A percentile compares a stretch with the other conserved stretches of the same genome.
phyloP scores from a whole-genome alignment of 2,113 vertebrate species.

The Poicephalus meyeri region DNA sequence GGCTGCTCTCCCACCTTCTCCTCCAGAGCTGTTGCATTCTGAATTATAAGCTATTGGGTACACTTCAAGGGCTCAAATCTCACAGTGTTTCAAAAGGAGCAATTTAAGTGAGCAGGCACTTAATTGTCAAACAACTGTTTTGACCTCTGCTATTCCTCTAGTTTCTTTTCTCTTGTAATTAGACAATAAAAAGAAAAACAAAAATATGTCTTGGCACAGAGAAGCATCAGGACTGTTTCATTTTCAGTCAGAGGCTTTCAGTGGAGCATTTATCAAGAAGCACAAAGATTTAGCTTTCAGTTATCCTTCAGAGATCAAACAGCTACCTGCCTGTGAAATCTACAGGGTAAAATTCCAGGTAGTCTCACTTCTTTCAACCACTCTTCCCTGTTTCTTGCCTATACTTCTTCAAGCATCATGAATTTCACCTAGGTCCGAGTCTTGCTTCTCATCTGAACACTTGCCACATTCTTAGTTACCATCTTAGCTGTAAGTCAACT shows the following conservation, averaged over 20 bases:
- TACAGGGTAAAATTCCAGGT: not conserved
- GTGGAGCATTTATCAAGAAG: not conserved
- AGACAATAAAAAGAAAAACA: not conserved
- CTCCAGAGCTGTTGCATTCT: not conserved
- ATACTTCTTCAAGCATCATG: not conserved
- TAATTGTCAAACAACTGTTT: not conserved
- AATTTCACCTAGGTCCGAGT: not conserved
- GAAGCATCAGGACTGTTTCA: not conserved
- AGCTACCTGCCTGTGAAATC: not conserved
- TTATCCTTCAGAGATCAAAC: not conserved
- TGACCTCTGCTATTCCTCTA: not conserved
- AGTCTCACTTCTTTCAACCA: not conserved
- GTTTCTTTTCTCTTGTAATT: not conserved
- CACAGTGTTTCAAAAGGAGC: not conserved
- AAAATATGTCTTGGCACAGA: not conserved
- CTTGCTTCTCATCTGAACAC: slow-evolving; percentile 25
- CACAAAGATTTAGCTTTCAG: not conserved
- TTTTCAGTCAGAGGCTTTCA: not conserved
- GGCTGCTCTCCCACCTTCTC: not conserved
- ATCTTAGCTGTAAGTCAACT: slow-evolving; percentile 13
- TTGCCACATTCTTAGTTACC: slow-evolving; percentile 43
- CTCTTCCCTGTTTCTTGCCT: not conserved
- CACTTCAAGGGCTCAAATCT: not conserved
- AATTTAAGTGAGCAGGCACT: not conserved
- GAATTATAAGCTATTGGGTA: not conserved